These are phyloP conservation scores for Heterodera carotae DNA, from an alignment of 1,140 invertebrate species.

Conservation along the genomic window DNA sequence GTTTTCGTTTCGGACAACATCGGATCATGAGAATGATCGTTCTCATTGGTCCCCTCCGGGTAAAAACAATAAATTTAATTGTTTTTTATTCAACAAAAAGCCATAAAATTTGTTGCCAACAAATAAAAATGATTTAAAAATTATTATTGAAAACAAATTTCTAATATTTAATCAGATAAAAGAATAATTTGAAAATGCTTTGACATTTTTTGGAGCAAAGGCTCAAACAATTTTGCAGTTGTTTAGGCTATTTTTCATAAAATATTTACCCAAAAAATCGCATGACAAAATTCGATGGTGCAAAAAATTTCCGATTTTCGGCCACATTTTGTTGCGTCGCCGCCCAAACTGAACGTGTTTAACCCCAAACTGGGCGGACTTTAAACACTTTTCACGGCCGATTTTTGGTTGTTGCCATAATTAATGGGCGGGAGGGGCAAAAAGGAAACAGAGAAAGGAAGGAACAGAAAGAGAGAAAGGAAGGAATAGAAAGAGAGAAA, in stretches of 20 bases:
- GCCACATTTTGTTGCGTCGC: conserved; percentile 2
- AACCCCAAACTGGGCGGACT: conserved; percentile 1
- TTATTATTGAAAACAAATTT: no score
- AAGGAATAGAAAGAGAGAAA: no score
- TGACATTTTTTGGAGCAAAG: not conserved
- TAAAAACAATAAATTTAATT: not conserved
- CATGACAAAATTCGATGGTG: not conserved
- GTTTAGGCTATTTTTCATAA: not conserved
- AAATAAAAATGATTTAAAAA: not conserved
- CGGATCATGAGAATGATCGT: not conserved
- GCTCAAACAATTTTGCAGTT: not conserved
- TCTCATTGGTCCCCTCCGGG: not conserved
- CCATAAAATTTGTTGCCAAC: not conserved
- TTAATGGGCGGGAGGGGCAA: not conserved
- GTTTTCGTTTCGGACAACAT: not conserved
- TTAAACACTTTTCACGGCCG: conserved; percentile 1
- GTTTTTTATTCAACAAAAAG: not conserved
- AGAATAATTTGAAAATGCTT: no score
- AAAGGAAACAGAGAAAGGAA: no score
- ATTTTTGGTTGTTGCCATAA: conserved; percentile 3
- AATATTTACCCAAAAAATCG: not conserved
- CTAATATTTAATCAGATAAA: no score
- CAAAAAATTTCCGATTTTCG: not conserved
- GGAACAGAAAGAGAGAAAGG: not conserved
- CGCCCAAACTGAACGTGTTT: conserved; percentile 4